A percentile compares a stretch with the other conserved stretches of the same genome.
These are phyloP conservation scores for Ips typographus DNA, from an alignment of 1,140 invertebrate species.

Conservation along the genomic window DNA sequence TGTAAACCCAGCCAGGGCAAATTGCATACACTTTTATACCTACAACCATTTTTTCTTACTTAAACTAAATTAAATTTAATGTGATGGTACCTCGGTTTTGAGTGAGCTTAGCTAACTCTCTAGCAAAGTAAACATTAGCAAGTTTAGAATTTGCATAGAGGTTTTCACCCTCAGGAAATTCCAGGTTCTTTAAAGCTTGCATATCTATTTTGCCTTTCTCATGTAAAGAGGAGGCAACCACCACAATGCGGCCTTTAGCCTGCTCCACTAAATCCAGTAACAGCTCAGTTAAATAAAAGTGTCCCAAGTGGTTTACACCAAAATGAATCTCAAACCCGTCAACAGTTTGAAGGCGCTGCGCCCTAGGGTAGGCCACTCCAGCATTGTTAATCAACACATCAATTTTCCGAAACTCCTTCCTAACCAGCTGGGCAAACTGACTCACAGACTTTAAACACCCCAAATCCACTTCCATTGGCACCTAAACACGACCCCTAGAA, in stretches of 20 bases:
- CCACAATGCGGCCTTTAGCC: constrained; percentile 61
- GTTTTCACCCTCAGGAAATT: constrained; percentile 54
- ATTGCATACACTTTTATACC: constrained; percentile 65
- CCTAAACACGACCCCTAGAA: constrained; percentile 51
- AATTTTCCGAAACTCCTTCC: constrained; percentile 62
- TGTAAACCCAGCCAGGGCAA: constrained; percentile 85
- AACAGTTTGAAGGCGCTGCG: constrained; percentile 59
- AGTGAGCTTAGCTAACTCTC: constrained; percentile 61
- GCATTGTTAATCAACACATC: constrained; percentile 80
- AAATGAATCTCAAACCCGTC: constrained; percentile 86
- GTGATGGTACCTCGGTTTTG: constrained; percentile 54
- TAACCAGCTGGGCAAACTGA: constrained; percentile 66
- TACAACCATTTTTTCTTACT: neutral
- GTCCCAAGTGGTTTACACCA: constrained; percentile 78
- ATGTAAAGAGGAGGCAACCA: constrained; percentile 58
- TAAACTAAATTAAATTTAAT: neutral
- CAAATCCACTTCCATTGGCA: constrained; percentile 72
- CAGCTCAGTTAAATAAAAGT: constrained; percentile 82
- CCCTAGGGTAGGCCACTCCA: constrained; percentile 62
- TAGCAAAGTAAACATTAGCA: constrained; percentile 71
- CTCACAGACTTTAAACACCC: constrained; percentile 69
- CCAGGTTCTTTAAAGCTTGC: constrained; percentile 65
- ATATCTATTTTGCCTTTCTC: constrained; percentile 70
- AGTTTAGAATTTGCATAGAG: constrained; percentile 81
- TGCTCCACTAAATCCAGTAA: constrained; percentile 66